Percentiles rank a stretch among this genome's conserved stretches.
Conservation (phyloP, 2,797 vertebrate species). For the Amblyopsis hoosieri region DNA sequence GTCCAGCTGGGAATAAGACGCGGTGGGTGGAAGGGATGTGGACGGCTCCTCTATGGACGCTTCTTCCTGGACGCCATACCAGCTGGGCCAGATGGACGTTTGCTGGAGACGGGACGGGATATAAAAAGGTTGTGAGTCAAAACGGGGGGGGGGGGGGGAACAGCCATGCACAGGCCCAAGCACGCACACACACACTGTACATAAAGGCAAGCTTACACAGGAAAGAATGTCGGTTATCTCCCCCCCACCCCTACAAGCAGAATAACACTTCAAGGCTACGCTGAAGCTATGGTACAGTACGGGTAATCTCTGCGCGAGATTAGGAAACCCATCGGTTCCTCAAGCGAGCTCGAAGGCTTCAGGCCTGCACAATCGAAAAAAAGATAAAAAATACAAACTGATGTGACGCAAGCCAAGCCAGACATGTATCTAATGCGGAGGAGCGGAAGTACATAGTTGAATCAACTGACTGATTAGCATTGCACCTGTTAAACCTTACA, state of each 20-base stretch:
- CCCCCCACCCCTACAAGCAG: neutral
- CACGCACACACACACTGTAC: neutral
- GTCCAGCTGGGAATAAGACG: constrained; percentile 81
- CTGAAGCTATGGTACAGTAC: neutral
- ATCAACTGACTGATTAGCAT: neutral
- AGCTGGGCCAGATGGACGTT: constrained; percentile 83
- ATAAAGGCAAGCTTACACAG: neutral
- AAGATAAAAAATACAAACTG: neutral
- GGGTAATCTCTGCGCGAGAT: no score
- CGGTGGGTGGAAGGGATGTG: constrained; percentile 76
- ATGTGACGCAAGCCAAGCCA: neutral
- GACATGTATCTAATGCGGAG: neutral
- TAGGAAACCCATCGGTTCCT: neutral
- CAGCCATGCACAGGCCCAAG: neutral
- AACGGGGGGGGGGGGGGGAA: constrained; percentile 14
- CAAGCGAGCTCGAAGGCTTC: neutral
- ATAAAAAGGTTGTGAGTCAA: constrained; percentile 10
- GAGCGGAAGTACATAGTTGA: neutral
- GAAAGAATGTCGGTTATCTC: neutral
- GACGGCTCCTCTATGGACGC: constrained; percentile 81
- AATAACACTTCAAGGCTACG: neutral
- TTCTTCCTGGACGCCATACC: constrained; percentile 84
- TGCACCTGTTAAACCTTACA: neutral
- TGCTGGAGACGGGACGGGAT: constrained; percentile 46
- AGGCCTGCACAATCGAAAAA: neutral